Percentiles rank a stretch among this genome's conserved stretches.
These are phyloP conservation scores for Ispidina picta DNA, from an alignment of 2,797 vertebrate species.

Conservation along the genomic window DNA sequence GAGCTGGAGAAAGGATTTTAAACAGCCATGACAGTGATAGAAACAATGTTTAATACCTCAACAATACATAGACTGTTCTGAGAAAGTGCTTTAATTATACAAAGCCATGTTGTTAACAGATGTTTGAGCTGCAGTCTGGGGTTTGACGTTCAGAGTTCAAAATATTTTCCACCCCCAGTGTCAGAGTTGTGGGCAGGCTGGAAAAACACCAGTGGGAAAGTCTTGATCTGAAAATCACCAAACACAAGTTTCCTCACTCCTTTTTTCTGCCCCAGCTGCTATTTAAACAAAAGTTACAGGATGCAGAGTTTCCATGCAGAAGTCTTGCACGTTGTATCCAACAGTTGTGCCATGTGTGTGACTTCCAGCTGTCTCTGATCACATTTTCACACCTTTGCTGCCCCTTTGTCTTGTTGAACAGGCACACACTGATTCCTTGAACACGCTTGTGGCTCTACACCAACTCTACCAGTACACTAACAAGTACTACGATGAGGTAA, in stretches of 20 bases:
- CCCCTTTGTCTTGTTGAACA: slow-evolving; percentile 63
- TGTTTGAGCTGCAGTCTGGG: background rate
- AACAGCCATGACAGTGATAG: background rate
- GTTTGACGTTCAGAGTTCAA: background rate
- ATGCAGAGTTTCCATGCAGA: background rate
- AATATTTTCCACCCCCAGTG: background rate
- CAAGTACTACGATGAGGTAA: slow-evolving; percentile 97
- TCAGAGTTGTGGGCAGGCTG: background rate
- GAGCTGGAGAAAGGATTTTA: background rate
- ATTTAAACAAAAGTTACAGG: background rate
- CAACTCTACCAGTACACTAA: slow-evolving; percentile 97
- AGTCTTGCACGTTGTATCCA: background rate
- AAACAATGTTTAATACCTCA: background rate
- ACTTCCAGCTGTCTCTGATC: background rate
- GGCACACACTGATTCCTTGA: slow-evolving; percentile 95
- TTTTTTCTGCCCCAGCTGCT: background rate
- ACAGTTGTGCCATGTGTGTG: background rate
- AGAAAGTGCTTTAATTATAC: background rate
- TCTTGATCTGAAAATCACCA: background rate
- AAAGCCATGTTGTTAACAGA: background rate
- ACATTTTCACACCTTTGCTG: slow-evolving; percentile 14
- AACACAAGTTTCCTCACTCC: background rate
- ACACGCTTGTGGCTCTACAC: slow-evolving; percentile 93
- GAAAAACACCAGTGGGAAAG: background rate
- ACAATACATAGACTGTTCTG: background rate